Conservation (phyloP, 2,797 vertebrate species). For the Selene dorsalis region DNA sequence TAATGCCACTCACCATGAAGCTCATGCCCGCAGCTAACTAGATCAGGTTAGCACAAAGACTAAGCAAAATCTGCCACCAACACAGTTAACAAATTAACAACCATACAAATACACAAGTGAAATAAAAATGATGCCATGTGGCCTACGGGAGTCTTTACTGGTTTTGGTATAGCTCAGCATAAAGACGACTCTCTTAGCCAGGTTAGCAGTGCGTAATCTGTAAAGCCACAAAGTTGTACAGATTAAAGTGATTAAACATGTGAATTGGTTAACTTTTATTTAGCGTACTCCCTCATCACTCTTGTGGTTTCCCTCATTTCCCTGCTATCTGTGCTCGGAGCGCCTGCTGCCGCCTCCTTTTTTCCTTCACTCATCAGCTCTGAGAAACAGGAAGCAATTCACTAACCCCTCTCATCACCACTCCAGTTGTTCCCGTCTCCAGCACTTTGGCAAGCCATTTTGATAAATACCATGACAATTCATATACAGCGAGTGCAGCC, state of each 20-base stretch:
- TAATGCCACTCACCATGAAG: neutral
- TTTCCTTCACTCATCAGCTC: constrained; percentile 63
- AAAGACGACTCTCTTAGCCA: neutral
- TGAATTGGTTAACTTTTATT: neutral
- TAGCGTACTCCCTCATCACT: constrained; percentile 7
- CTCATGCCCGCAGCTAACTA: too few species aligned
- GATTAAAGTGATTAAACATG: neutral
- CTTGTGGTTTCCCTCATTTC: neutral
- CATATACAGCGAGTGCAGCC: constrained; percentile 53
- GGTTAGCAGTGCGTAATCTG: neutral
- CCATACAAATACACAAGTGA: neutral
- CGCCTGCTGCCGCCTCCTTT: constrained; percentile 50
- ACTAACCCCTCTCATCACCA: constrained; percentile 71
- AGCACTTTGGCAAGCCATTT: constrained; percentile 52
- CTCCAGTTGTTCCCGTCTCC: constrained; percentile 67
- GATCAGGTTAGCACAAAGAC: neutral
- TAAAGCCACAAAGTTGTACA: neutral
- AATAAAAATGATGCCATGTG: too few species aligned
- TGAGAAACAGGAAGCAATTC: constrained; percentile 73
- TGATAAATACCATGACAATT: constrained; percentile 75
- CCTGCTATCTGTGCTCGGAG: constrained; percentile 27
- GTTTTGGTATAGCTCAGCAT: neutral
- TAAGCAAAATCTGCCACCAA: neutral
- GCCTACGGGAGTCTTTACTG: neutral
- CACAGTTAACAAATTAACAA: neutral